Evolutionary conservation across 2,888 invertebrate species (phyloP), one percentile per base, ranked within the genome.

Genomic region (Xanthostigma xanthostigma): DNA sequence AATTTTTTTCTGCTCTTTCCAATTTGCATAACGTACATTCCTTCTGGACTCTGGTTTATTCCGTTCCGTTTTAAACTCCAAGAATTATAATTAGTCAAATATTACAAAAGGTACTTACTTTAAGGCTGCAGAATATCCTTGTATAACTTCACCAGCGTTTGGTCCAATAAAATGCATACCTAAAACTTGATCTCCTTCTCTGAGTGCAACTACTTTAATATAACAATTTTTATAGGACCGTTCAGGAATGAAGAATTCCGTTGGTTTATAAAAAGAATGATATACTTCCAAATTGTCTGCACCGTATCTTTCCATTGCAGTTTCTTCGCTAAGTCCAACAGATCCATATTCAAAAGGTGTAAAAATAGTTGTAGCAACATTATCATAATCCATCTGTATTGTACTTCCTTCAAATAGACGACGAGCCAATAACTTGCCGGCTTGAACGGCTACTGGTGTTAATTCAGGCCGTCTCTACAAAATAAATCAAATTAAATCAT

Each of bases 341-440:
- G 84, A 83, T n/a, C 91, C 92, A 64, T 97, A 97, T 71, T 97
- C 97, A 33, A 95, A 65, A 36, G 97, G 96, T 39, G 93, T 92
- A 69, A 97, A 97, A 1, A 97, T 80, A 1, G 96, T 95, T 12
- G 96, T 97, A 36, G 96, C 89, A 3, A 97, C 81, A 71, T 85
- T 86, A 0, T 73, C 70, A 60, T 90, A 91, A 67, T 90, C 87
- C 88, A 90, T 90, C 35, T 71, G 67, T 51, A 76, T 75, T 0
- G 62, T 60, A 11, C 71, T 67, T 49, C 69, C 73, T 2, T 64
- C 79, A 64, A 81, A 86, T 44, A 90, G 64, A 45, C 90, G 72
- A 46, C 82, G 74, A 11, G 93, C 87, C 46, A 96, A 71, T 57
- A 93, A 70, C 51, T 84, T 79, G 37, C 95, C 96, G 41, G 96